These are phyloP conservation scores for Drosophila rellima DNA, from an alignment of 2,888 invertebrate species.

Conservation along the genomic window DNA sequence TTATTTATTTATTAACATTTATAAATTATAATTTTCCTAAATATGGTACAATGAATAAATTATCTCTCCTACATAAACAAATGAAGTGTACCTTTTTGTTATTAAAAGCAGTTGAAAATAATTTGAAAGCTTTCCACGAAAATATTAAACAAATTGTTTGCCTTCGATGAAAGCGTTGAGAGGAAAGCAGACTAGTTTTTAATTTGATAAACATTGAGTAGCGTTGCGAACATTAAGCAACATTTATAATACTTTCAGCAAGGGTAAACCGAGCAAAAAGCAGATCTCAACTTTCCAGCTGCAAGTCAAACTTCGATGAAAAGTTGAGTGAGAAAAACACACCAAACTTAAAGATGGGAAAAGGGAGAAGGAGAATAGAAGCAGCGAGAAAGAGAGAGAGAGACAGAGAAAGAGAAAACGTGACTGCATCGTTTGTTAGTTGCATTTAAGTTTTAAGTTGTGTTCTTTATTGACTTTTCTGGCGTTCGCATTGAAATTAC, in stretches of 20 bases:
- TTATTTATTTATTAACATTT: not conserved
- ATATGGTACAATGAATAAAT: not conserved
- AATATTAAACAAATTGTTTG: constrained; percentile 2
- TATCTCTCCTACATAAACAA: not conserved
- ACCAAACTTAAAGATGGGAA: constrained; percentile 34
- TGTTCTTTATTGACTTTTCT: constrained; percentile 61
- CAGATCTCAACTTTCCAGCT: constrained; percentile 52
- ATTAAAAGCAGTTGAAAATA: not conserved
- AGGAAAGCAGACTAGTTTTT: constrained; percentile 1
- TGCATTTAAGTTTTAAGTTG: constrained; percentile 71
- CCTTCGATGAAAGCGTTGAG: not conserved
- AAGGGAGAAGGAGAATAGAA: not conserved
- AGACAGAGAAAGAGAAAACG: constrained; percentile 4
- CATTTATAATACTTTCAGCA: constrained; percentile 41
- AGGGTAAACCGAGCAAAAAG: constrained; percentile 32
- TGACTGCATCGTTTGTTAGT: constrained; percentile 45
- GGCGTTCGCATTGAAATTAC: constrained; percentile 35
- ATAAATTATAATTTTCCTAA: not conserved
- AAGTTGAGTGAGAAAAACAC: constrained; percentile 69
- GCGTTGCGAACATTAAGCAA: constrained; percentile 24
- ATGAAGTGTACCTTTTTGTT: not conserved
- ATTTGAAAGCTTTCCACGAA: not conserved
- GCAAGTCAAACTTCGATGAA: constrained; percentile 72
- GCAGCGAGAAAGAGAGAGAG: constrained; percentile 6
- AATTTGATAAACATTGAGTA: constrained; percentile 4